These are phyloP conservation scores for Channa argus DNA, from an alignment of 2,113 vertebrate genomes.

Conservation along the genomic window DNA sequence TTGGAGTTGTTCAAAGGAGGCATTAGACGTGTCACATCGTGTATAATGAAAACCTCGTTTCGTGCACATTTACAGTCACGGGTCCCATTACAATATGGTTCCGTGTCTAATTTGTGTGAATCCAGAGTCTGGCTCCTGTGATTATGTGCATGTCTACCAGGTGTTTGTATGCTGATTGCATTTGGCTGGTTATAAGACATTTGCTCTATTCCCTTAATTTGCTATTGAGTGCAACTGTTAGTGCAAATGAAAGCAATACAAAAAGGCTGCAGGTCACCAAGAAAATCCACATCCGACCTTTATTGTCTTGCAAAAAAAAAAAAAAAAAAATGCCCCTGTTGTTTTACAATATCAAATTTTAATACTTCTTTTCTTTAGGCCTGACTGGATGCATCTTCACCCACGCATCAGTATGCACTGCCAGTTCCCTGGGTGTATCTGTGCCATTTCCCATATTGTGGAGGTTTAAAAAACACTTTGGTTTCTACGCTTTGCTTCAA, in stretches of 20 bases:
- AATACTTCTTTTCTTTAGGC: too few relatives aligned
- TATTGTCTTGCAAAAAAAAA: neutral
- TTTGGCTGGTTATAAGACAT: neutral
- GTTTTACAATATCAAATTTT: neutral
- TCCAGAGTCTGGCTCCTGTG: neutral
- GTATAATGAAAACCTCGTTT: neutral
- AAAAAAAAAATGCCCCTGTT: too few relatives aligned
- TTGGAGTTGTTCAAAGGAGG: neutral
- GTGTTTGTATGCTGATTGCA: neutral
- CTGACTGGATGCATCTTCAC: too few relatives aligned
- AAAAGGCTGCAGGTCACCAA: neutral
- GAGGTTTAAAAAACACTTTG: too few relatives aligned
- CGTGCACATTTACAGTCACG: too few relatives aligned
- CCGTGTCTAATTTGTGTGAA: slow-evolving; percentile 9
- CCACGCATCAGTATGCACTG: too few relatives aligned
- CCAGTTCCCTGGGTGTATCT: too few relatives aligned
- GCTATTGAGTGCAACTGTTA: slow-evolving; percentile 2
- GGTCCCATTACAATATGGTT: neutral
- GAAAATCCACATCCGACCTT: neutral
- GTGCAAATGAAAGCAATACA: slow-evolving; percentile 5
- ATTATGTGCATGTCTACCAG: slow-evolving; percentile 14
- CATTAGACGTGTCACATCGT: neutral
- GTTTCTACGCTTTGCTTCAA: too few relatives aligned
- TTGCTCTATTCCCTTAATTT: slow-evolving; percentile 20
- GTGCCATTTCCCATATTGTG: too few relatives aligned